Base-by-base conservation (phyloP, 2,113 vertebrate species). In the Piaya cayana region DNA sequence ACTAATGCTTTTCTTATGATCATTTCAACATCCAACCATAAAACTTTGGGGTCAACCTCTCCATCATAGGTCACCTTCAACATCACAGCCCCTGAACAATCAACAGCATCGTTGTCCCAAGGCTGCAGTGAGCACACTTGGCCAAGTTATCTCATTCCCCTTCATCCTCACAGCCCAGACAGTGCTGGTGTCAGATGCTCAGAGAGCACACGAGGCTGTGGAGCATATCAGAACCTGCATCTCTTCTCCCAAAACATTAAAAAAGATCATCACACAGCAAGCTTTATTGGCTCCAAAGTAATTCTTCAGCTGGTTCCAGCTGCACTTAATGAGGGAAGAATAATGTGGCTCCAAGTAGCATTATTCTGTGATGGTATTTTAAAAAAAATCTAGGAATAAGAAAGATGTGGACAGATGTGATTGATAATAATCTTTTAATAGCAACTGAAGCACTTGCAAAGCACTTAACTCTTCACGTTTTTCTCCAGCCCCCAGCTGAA, bases 351-450 rank as follows among this genome's bases (percentile, higher is more conserved):
- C 59, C 22, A 77, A 88, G 42, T 10, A 65, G 25, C 27, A 25
- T 34, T 77, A n/a, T 53, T 86, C 55, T 20, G 7, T 65, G 37
- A 32, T 70, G 39, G 15, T 29, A 49, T 63, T 88, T 70, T 3
- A 69, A 84, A 74, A 45, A 74, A 45, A 64, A 65, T 53, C 29
- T 70, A 25, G 22, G n/a, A 81, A 80, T 59, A 9, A 71, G 75
- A 77, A 43, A 65, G 50, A 65, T 85, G 64, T 53, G 76, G 64
- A 72, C 93, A 92, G 83, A 88, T 88, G 89, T 22, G 34, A 50
- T 13, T 81, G 56, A 70, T 72, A 88, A 53, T 37, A 27, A 42
- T 69, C 32, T 86, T 69, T 77, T 69, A 91, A 82, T 36, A 90
- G 71, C 62, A 88, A 92, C 75, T 45, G 45, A 83, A 89, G 50